phyloP scores from a whole-genome alignment of 1,140 invertebrate genomes.

The Drosophila orosa region DNA sequence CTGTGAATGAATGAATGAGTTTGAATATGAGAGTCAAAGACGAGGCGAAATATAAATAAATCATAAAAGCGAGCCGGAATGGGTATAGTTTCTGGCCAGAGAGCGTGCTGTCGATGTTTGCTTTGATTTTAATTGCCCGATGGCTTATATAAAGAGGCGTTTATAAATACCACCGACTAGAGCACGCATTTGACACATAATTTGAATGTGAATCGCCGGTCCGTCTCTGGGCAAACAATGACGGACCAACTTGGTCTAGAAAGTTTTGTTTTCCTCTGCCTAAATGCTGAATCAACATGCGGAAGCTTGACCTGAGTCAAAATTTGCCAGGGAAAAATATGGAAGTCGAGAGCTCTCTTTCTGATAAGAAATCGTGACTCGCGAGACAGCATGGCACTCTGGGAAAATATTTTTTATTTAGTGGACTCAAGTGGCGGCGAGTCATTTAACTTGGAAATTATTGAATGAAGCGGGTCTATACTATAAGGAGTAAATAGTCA shows the following conservation, averaged over 20 bases:
- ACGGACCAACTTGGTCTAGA: conserved; percentile 44
- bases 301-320: conserved; percentile 37
- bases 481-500: background rate
- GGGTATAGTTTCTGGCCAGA: conserved; percentile 25
- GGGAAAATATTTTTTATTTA: conserved; percentile 24
- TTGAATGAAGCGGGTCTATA: conserved; percentile 1
- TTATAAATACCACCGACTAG: conserved; percentile 38
- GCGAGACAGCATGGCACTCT: conserved; percentile 54
- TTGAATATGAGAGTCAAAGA: conserved; percentile 16
- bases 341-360: conserved; percentile 28
- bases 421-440: conserved; percentile 16
- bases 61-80: conserved; percentile 37
- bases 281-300: conserved; percentile 52
- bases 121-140: conserved; percentile 68
- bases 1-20: conserved; percentile 59
- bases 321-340: conserved; percentile 32
- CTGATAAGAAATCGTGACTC: conserved; percentile 62
- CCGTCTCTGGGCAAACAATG: conserved; percentile 34
- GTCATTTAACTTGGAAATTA: conserved; percentile 44
- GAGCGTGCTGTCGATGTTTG: conserved; percentile 55
- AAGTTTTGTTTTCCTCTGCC: conserved; percentile 43
- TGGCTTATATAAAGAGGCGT: conserved; percentile 59
- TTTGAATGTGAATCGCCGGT: conserved; percentile 48
- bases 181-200: conserved; percentile 63
- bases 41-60: conserved; percentile 46